Percentiles rank a stretch among this genome's conserved stretches.
Evolutionary conservation across 2,888 invertebrate genomes (phyloP).

Genomic region (Taphrorychus bicolor): DNA sequence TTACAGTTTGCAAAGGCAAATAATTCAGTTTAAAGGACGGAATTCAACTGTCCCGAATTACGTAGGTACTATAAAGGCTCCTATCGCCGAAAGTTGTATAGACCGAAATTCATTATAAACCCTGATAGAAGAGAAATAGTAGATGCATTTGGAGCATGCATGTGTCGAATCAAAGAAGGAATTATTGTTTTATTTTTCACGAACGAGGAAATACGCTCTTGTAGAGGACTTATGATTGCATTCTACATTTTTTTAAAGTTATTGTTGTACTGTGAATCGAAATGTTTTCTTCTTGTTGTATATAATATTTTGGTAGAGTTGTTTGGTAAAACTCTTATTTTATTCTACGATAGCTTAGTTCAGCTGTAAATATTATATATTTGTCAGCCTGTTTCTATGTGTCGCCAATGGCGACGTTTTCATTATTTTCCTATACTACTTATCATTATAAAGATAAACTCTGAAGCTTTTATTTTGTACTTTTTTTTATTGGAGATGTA

Average conservation of each 20-base stretch:
- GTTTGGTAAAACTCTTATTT: not conserved
- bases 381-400: constrained; percentile 51
- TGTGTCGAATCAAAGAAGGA: not conserved
- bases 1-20: constrained; percentile 12
- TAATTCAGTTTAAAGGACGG: not conserved
- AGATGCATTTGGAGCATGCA: not conserved
- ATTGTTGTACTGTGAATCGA: not conserved
- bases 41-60: constrained; percentile 27
- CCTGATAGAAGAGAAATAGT: not conserved
- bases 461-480: constrained; percentile 1
- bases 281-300: not conserved
- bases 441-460: not conserved
- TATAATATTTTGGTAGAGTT: not conserved
- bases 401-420: constrained; percentile 4
- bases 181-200: not conserved
- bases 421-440: not conserved
- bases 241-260: not conserved
- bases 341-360: not conserved
- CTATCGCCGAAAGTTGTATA: constrained; percentile 8
- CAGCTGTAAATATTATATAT: constrained; percentile 59
- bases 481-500: not conserved
- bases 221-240: not conserved
- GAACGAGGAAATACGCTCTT: not conserved
- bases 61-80: not conserved
- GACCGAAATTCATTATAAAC: not conserved